Evolutionary conservation across 2,113 vertebrate genomes (phyloP).

Genomic region (Microtus pennsylvanicus): DNA sequence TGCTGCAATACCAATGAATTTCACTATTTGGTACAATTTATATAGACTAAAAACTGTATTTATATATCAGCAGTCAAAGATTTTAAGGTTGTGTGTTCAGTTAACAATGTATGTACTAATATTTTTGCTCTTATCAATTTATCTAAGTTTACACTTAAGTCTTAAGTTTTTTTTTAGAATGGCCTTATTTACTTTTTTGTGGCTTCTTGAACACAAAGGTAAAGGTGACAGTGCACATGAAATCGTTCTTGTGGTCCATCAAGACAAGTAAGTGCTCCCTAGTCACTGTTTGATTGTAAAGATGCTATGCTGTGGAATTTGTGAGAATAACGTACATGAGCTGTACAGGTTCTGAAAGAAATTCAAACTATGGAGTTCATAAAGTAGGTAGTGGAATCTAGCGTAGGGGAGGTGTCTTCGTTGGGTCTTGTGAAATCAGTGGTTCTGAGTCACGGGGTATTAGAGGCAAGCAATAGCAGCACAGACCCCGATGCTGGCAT

Average conservation of each 20-base stretch:
- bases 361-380: not conserved
- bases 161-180: not conserved
- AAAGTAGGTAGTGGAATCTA: not conserved
- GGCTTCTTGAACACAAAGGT: not conserved
- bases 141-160: not conserved
- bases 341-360: not conserved
- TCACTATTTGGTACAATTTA: not conserved
- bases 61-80: not conserved
- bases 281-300: not conserved
- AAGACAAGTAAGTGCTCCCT: too few species aligned
- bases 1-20: not conserved
- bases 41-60: too few species aligned
- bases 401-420: fast-evolving
- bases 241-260: not conserved
- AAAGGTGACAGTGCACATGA: not conserved
- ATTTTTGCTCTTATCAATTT: not conserved
- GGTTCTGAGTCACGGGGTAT: too few species aligned
- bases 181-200: not conserved
- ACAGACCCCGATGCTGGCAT: not conserved
- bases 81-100: not conserved
- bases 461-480: not conserved
- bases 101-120: not conserved
- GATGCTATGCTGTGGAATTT: not conserved
- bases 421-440: not conserved
- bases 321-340: not conserved